These are phyloP conservation scores for Rotaria sp. DNA, from an alignment of 2,888 invertebrate genomes.

Conservation along the genomic window DNA sequence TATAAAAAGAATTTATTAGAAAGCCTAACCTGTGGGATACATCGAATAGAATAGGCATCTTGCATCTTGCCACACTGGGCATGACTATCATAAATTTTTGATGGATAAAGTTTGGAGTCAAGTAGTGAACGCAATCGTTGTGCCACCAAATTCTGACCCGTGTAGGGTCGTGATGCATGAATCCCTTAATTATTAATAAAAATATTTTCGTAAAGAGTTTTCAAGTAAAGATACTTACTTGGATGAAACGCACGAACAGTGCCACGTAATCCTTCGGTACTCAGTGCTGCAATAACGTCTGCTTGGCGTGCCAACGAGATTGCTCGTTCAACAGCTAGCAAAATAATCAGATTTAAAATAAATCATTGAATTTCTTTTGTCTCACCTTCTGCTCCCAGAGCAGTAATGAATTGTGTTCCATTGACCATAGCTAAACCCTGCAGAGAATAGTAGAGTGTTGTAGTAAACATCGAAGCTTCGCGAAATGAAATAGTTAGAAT, in stretches of 20 bases:
- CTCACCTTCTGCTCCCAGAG: slow-evolving; percentile 62
- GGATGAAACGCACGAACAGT: slow-evolving; percentile 63
- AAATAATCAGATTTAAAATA: slow-evolving; percentile 23
- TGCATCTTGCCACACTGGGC: slow-evolving; percentile 64
- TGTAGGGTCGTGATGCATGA: slow-evolving; percentile 63
- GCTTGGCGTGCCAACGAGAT: slow-evolving; percentile 62
- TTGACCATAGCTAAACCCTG: slow-evolving; percentile 63
- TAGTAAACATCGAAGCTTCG: no score
- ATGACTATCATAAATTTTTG: slow-evolving; percentile 64
- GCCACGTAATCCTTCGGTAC: slow-evolving; percentile 65
- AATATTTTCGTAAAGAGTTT: slow-evolving; percentile 44
- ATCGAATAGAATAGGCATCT: slow-evolving; percentile 65
- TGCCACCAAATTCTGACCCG: slow-evolving; percentile 63
- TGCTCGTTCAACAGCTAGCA: slow-evolving; percentile 61
- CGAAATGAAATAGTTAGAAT: no score
- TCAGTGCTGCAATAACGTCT: slow-evolving; percentile 64
- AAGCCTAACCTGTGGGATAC: slow-evolving; percentile 59
- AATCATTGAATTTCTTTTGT: neutral
- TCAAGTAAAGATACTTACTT: slow-evolving; percentile 44
- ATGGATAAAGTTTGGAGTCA: slow-evolving; percentile 63
- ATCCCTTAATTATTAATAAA: slow-evolving; percentile 56
- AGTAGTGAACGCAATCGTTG: slow-evolving; percentile 61
- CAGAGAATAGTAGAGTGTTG: slow-evolving; percentile 3
- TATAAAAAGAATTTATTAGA: neutral
- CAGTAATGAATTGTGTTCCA: slow-evolving; percentile 65